phyloP scores from a whole-genome alignment of 2,888 invertebrate species.

The Cantharis nigra region DNA sequence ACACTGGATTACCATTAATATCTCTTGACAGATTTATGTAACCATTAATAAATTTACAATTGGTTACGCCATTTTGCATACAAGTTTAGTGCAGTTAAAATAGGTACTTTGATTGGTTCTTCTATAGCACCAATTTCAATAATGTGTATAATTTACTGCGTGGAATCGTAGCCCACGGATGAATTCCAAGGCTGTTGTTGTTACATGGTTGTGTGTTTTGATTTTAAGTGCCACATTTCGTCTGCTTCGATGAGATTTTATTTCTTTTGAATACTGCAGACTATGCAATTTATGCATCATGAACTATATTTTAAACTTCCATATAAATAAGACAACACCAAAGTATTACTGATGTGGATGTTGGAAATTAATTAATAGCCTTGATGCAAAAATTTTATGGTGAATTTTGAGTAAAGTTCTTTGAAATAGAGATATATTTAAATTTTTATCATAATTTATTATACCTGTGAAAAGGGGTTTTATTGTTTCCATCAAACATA shows the following conservation, averaged over 20 bases:
- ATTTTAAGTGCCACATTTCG: conserved; percentile 16
- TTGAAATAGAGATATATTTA: neutral
- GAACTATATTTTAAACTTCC: neutral
- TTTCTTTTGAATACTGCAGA: conserved; percentile 1
- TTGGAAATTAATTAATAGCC: neutral
- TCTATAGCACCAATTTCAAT: conserved; percentile 37
- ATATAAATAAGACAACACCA: neutral
- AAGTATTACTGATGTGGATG: neutral
- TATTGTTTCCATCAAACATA: too few species aligned
- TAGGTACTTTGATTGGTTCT: conserved; percentile 34
- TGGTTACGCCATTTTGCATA: conserved; percentile 35
- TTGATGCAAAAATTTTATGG: neutral
- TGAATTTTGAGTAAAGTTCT: neutral
- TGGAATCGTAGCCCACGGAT: conserved; percentile 35
- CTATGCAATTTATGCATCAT: neutral
- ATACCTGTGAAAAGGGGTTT: neutral
- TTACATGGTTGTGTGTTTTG: conserved; percentile 17
- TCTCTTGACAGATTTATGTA: neutral
- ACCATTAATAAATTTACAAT: neutral
- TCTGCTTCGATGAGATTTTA: neutral
- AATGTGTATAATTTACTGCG: conserved; percentile 39
- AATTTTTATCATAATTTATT: neutral
- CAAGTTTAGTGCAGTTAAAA: conserved; percentile 22
- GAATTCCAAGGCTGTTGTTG: conserved; percentile 24
- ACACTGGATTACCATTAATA: neutral